Base-by-base conservation (phyloP, 2,888 invertebrate genomes). In the Autographa pulchrina region DNA sequence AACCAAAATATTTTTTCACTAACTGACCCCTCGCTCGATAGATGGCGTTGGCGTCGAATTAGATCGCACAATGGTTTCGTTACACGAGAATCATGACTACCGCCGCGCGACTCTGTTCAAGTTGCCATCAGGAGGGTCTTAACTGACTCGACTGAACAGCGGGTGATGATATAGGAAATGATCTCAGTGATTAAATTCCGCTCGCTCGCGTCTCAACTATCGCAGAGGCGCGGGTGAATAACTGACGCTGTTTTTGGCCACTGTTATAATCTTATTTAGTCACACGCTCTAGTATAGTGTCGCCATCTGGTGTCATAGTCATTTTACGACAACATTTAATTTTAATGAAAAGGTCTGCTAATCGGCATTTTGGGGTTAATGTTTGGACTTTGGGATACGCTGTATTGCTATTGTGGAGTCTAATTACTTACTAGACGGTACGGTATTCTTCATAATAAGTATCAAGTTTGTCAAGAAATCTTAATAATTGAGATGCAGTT, bases 121-220 rank as follows among this genome's bases (percentile, higher is more conserved):
- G 9, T 82, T 89, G 93, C 92, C 93, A 92, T 92, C 92, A 92
- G 92, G 25, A 84, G 88, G 94, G 94, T 95, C 94, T 93, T 94
- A 95, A 94, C 95, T 95, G 94, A 95, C 95, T 95, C 94, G 94
- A 95, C 94, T 95, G 94, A 95, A 95, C 95, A 94, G 95, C 92
- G 95, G 87, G 83, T 96, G 95, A 95, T 95, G 95, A 94, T 0
- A 14, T 62, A 4, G 92, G 92, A 92, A 66, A 92, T 92, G 92
- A 92, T 90, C 86, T 65, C 14, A 3, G 35, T 92, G 92, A 92
- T 92, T 92, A 91, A 58, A 86, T 7, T 80, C 90, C 92, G 90
- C 92, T 93, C 92, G 84, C 86, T 70, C 83, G 82, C 64, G 81
- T 68, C 86, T 93, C 92, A 92, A 89, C 92, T 93, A 92, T 93